These are phyloP conservation scores for Rhinoderma darwinii DNA, from an alignment of 2,113 vertebrate species.

Conservation along the genomic window DNA sequence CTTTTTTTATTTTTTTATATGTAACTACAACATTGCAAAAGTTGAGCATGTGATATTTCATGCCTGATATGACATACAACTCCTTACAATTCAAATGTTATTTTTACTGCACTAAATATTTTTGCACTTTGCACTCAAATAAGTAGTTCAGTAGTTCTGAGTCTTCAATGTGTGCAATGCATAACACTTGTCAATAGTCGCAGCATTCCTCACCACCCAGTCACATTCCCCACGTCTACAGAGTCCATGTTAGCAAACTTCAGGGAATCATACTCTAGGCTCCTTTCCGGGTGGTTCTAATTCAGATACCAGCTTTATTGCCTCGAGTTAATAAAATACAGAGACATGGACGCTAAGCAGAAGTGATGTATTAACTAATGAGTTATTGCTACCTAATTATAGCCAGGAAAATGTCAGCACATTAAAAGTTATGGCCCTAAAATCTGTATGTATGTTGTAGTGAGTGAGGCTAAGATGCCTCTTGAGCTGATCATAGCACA, in stretches of 20 bases:
- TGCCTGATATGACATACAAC: background rate
- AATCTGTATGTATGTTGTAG: conserved; percentile 18
- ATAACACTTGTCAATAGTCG: conserved; percentile 21
- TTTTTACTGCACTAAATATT: background rate
- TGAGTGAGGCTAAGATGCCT: background rate
- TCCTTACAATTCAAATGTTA: background rate
- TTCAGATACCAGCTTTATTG: background rate
- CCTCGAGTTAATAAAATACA: conserved; percentile 25
- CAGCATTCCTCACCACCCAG: conserved; percentile 36
- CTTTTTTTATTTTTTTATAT: no score
- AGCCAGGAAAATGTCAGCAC: conserved; percentile 27
- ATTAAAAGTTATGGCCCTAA: conserved; percentile 5
- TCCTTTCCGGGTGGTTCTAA: no score
- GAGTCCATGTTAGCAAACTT: conserved; percentile 15
- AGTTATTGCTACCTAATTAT: conserved; percentile 27
- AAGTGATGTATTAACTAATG: conserved; percentile 40
- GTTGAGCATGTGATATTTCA: background rate
- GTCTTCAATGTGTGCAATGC: conserved; percentile 4
- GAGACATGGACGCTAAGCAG: background rate
- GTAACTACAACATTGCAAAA: no score
- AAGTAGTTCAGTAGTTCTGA: background rate
- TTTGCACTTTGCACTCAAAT: conserved; percentile 1
- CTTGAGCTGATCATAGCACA: background rate
- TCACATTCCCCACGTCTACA: conserved; percentile 37
- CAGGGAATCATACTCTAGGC: background rate